Conservation (phyloP, 1,140 invertebrate species). For the Bemisia tabaci region DNA sequence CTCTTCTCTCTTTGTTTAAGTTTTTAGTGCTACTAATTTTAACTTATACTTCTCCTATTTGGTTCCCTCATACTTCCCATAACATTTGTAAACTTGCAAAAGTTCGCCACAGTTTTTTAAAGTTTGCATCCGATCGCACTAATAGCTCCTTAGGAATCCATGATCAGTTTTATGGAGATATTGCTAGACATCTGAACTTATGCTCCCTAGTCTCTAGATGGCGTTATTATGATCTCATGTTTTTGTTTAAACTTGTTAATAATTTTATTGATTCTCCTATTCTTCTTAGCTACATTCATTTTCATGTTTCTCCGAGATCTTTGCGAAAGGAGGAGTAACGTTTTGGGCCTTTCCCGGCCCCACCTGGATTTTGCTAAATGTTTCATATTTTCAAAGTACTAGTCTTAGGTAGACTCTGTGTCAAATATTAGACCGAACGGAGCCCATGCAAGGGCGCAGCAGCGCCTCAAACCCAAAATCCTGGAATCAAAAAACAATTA, state of each 20-base stretch:
- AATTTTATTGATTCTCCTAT: neutral
- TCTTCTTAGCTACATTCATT: neutral
- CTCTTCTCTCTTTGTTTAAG: neutral
- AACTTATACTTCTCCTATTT: neutral
- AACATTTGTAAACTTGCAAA: neutral
- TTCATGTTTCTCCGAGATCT: neutral
- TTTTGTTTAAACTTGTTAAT: neutral
- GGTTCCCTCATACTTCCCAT: neutral
- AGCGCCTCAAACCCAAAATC: too few relatives aligned
- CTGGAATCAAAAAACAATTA: too few relatives aligned
- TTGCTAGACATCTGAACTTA: neutral
- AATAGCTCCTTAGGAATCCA: neutral
- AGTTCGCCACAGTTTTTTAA: neutral
- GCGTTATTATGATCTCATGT: neutral
- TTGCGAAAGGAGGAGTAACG: too few relatives aligned
- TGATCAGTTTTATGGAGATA: neutral
- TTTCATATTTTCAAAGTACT: too few relatives aligned
- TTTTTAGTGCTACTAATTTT: neutral
- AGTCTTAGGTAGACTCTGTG: too few relatives aligned
- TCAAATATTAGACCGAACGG: too few relatives aligned
- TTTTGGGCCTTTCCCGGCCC: too few relatives aligned
- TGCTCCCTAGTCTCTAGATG: neutral
- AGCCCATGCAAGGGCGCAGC: too few relatives aligned
- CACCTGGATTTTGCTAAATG: too few relatives aligned
- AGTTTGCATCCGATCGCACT: neutral